A percentile compares a stretch with the other conserved stretches of the same genome.
Evolutionary conservation across 2,888 invertebrate genomes (phyloP).

Genomic region (Cosmia pyralina): DNA sequence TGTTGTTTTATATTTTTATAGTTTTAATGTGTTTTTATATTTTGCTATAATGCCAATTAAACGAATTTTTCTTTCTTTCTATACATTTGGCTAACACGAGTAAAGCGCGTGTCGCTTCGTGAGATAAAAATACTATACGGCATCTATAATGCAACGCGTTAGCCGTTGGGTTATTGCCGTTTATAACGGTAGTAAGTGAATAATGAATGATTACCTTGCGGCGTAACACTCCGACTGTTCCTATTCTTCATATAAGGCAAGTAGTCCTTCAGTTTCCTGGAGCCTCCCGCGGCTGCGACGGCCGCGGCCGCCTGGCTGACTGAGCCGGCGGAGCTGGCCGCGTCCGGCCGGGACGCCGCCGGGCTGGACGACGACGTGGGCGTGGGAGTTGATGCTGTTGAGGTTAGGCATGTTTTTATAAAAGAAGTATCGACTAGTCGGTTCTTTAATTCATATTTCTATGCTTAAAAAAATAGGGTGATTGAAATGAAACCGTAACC

Average conservation of each 20-base stretch:
- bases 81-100: no score
- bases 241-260: slow-evolving; percentile 93
- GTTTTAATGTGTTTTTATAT: no score
- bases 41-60: no score
- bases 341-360: slow-evolving; percentile 25
- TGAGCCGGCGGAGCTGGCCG: slow-evolving; percentile 35
- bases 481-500: no score
- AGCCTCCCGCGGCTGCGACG: neutral
- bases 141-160: neutral
- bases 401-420: neutral
- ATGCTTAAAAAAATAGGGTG: no score
- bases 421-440: no score
- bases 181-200: neutral
- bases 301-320: neutral
- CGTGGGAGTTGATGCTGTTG: slow-evolving; percentile 64
- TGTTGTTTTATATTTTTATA: no score
- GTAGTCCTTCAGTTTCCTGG: slow-evolving; percentile 96
- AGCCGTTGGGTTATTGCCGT: neutral
- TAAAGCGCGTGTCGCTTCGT: no score
- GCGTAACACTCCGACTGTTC: slow-evolving; percentile 69
- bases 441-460: no score
- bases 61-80: no score
- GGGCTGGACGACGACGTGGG: slow-evolving; percentile 62
- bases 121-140: no score
- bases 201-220: slow-evolving; percentile 72